These are phyloP conservation scores for Pyrgus malvae DNA, from an alignment of 2,888 invertebrate genomes.

Conservation along the genomic window DNA sequence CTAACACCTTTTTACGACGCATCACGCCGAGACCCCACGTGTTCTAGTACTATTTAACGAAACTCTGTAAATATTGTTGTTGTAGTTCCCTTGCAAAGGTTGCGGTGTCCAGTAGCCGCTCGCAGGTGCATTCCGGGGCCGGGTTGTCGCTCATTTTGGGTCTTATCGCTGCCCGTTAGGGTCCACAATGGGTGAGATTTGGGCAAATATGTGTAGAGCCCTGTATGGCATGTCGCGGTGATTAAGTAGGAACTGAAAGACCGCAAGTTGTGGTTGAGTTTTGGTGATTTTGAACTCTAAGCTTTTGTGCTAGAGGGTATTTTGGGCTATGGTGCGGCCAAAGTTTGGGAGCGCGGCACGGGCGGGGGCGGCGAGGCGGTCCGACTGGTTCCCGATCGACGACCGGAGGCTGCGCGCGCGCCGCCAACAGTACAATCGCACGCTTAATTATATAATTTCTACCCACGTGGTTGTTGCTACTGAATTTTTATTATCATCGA, in stretches of 20 bases:
- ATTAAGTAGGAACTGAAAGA: conserved; percentile 43
- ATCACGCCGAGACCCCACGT: conserved; percentile 32
- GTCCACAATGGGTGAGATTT: conserved; percentile 52
- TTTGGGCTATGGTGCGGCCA: conserved; percentile 41
- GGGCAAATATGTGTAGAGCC: conserved; percentile 69
- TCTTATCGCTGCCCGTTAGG: conserved; percentile 51
- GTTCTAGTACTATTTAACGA: conserved; percentile 49
- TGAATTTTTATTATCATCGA: conserved; percentile 2
- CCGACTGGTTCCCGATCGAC: conserved; percentile 77
- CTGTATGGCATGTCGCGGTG: conserved; percentile 67
- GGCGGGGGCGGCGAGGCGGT: conserved; percentile 63
- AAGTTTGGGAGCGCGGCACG: conserved; percentile 64
- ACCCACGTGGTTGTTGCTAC: conserved; percentile 36
- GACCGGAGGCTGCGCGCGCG: conserved; percentile 79
- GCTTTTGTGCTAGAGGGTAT: conserved; percentile 36
- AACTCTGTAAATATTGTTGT: conserved; percentile 54
- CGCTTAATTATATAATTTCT: conserved; percentile 31
- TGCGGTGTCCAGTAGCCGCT: conserved; percentile 55
- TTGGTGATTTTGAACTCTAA: conserved; percentile 38
- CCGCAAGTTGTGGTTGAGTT: conserved; percentile 35
- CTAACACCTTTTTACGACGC: conserved; percentile 1
- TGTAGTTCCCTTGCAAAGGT: conserved; percentile 45
- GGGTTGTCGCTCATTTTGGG: conserved; percentile 39
- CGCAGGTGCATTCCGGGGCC: conserved; percentile 62
- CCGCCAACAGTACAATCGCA: conserved; percentile 43